These are phyloP conservation scores for Acromyrmex heyeri DNA, from an alignment of 1,140 invertebrate genomes.

Conservation along the genomic window DNA sequence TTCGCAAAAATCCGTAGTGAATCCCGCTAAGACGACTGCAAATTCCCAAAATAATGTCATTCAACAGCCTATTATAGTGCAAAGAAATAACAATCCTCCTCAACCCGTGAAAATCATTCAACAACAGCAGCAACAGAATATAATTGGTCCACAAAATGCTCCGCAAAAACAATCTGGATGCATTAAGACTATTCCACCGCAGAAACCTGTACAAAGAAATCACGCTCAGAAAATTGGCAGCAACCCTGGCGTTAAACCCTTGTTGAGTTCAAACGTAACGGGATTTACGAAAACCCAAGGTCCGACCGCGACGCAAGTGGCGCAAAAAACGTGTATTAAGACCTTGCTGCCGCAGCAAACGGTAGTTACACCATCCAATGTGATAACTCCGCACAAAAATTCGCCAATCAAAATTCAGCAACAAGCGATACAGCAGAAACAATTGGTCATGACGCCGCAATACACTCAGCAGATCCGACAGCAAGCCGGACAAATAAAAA, in stretches of 20 bases:
- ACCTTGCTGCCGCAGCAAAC: constrained; percentile 78
- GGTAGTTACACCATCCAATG: constrained; percentile 46
- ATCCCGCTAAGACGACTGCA: constrained; percentile 63
- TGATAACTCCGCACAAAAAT: constrained; percentile 71
- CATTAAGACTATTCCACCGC: constrained; percentile 83
- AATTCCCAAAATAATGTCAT: constrained; percentile 68
- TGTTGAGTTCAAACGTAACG: constrained; percentile 79
- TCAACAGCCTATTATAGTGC: constrained; percentile 66
- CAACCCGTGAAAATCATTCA: constrained; percentile 82
- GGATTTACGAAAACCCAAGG: constrained; percentile 71
- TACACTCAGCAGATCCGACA: constrained; percentile 73
- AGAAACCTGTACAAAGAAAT: constrained; percentile 80
- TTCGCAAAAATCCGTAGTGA: constrained; percentile 70
- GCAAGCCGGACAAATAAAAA: constrained; percentile 80
- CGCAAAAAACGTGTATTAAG: constrained; percentile 77
- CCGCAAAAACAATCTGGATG: constrained; percentile 82
- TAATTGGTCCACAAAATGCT: constrained; percentile 72
- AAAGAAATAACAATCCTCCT: constrained; percentile 67
- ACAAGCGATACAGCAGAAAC: constrained; percentile 79
- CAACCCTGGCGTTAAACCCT: constrained; percentile 75
- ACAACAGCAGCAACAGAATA: constrained; percentile 74
- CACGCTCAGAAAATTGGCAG: constrained; percentile 74
- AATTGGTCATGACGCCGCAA: constrained; percentile 73
- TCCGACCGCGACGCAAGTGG: constrained; percentile 20
- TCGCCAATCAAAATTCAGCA: constrained; percentile 79